These are phyloP conservation scores for Acanthosepion pharaonis DNA, from an alignment of 2,888 invertebrate genomes.

Conservation along the genomic window DNA sequence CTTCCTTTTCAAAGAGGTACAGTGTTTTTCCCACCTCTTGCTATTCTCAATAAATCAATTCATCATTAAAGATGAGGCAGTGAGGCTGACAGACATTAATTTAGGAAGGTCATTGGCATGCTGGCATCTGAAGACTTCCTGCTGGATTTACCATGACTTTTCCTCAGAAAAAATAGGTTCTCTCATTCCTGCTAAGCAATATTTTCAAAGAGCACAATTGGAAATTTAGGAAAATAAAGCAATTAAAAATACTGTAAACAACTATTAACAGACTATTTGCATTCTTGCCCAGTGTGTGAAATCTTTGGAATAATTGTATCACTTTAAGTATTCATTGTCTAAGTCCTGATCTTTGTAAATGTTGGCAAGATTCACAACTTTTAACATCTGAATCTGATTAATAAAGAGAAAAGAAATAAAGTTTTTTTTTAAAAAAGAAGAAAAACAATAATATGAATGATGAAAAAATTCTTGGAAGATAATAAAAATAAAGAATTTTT, in stretches of 20 bases:
- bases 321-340: not conserved
- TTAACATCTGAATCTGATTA: too few species aligned
- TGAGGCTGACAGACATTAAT: not conserved
- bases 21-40: not conserved
- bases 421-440: too few species aligned
- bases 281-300: not conserved
- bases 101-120: not conserved
- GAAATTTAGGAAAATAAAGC: not conserved
- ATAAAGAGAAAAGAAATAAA: too few species aligned
- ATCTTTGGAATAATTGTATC: not conserved
- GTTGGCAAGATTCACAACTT: too few species aligned
- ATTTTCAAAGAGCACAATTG: not conserved
- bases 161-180: not conserved
- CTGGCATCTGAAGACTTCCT: not conserved
- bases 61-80: not conserved
- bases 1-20: not conserved
- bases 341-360: too few species aligned
- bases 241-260: not conserved
- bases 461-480: too few species aligned
- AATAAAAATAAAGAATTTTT: too few species aligned
- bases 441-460: too few species aligned
- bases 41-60: slow-evolving; percentile 18
- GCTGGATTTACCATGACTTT: not conserved
- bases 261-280: not conserved
- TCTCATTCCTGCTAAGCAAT: not conserved